These are phyloP conservation scores for Pterobdella sp. DNA, from an alignment of 2,888 invertebrate genomes.

Conservation along the genomic window DNA sequence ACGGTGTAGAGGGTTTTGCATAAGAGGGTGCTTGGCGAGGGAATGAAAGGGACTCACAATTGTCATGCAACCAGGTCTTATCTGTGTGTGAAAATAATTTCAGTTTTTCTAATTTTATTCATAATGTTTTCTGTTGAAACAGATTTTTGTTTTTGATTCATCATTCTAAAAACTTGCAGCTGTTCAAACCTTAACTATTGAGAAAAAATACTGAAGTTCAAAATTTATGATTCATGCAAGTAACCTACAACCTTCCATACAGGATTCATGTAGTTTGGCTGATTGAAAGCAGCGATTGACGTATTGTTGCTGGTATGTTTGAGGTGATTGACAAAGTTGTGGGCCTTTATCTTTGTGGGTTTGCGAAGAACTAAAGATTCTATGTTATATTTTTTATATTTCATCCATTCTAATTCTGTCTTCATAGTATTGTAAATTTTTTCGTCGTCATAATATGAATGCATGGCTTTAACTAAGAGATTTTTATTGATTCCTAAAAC, in stretches of 20 bases:
- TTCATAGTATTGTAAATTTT: conserved; percentile 19
- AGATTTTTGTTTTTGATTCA: too few relatives aligned
- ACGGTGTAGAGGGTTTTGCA: not conserved
- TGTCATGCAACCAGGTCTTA: not conserved
- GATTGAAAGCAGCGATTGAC: not conserved
- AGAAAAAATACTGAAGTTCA: too few relatives aligned
- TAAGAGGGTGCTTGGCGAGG: conserved; percentile 8
- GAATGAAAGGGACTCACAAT: conserved; percentile 15
- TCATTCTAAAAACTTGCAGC: too few relatives aligned
- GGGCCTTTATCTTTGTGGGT: conserved; percentile 7
- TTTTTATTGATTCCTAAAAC: conserved; percentile 17
- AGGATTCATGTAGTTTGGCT: conserved; percentile 22
- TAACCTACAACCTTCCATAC: not conserved
- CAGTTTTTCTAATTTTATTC: conserved; percentile 13
- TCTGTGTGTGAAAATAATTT: not conserved
- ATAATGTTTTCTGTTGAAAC: too few relatives aligned
- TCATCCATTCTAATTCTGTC: conserved; percentile 10
- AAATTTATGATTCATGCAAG: too few relatives aligned
- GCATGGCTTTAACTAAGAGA: not conserved
- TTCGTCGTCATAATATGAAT: conserved; percentile 12
- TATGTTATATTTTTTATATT: conserved; percentile 13
- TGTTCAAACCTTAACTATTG: too few relatives aligned
- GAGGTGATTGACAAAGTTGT: conserved; percentile 17
- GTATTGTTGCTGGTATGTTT: not conserved
- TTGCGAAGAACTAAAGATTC: conserved; percentile 10